Conservation (phyloP, 2,113 vertebrate genomes). For the Acrocephalus arundinaceus region DNA sequence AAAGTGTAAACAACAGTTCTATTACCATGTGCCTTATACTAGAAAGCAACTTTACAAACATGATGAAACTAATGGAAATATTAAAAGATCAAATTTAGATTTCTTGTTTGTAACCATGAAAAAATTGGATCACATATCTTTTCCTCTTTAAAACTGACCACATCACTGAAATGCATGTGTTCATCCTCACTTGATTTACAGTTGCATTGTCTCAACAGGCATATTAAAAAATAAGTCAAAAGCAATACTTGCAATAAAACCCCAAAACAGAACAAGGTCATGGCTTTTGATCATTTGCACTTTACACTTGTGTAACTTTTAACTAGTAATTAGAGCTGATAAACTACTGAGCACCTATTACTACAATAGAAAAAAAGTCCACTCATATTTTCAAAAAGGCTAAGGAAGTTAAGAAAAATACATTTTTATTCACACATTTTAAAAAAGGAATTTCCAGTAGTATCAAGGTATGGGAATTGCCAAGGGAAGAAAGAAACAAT, state of each 20-base stretch:
- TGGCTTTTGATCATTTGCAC: neutral
- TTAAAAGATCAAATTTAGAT: neutral
- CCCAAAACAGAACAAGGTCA: neutral
- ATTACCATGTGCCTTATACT: neutral
- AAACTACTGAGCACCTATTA: neutral
- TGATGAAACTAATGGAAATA: neutral
- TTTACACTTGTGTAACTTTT: neutral
- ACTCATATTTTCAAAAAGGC: neutral
- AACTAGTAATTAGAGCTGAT: neutral
- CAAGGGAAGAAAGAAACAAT: neutral
- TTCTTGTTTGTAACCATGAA: neutral
- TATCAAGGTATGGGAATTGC: neutral
- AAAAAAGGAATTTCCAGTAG: neutral
- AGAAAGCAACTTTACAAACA: neutral
- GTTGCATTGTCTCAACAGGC: neutral
- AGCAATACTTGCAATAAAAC: neutral
- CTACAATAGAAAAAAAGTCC: neutral
- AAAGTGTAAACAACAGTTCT: neutral
- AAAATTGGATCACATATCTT: neutral
- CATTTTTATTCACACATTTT: neutral
- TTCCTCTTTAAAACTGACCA: neutral
- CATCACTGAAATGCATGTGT: neutral
- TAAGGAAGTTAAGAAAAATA: neutral
- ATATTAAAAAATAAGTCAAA: neutral
- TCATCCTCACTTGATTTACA: neutral